Base-by-base conservation (phyloP, 2,113 vertebrate species). In the Serilophus lunatus region DNA sequence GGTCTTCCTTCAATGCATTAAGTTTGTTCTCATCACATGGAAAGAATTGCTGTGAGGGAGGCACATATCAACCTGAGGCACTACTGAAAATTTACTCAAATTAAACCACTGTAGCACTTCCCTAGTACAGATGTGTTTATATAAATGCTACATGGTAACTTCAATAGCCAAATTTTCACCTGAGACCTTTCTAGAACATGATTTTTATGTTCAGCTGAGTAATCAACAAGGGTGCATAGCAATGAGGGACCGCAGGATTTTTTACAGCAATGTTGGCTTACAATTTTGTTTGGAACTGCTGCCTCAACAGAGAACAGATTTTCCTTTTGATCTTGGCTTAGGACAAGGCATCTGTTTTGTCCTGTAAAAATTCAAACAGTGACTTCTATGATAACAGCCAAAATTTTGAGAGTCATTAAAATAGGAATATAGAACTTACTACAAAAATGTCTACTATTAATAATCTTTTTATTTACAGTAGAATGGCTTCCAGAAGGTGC, bases 241-340 rank as follows among this genome's bases (percentile, higher is more conserved):
- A 79, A 23, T 49, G 42, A 56, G 18, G 40, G 14, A 63, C 12
- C 2, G 1, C 6, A 63, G 18, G 0, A 0, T 31, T 70, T 26
- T 69, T 64, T 76, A 38, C 38, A 29, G 12, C 7, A 36, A 15
- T 40, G 38, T 49, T 49, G 13, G 22, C 14, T 88, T 25, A 72
- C 3, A 36, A 6, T 13, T 2, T 20, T 38, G 13, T 5, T 24
- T 78, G 17, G 10, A 86, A 61, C 18, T 61, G 29, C 9, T n/a
- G 22, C 33, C 25, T 85, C 23, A 38, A 18, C 7, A 63, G 8
- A 56, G 31, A 66, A 74, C 2, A 23, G 4, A 33, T 72, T 84
- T 42, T 57, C 26, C 23, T 42, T 33, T 74, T 63, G 18, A 45
- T 18, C 10, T 33, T 90, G 3, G 0, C 13, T 20, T 82, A n/a